These are phyloP conservation scores for Paralichthys olivaceus DNA, from an alignment of 2,113 vertebrate species.

Conservation along the genomic window DNA sequence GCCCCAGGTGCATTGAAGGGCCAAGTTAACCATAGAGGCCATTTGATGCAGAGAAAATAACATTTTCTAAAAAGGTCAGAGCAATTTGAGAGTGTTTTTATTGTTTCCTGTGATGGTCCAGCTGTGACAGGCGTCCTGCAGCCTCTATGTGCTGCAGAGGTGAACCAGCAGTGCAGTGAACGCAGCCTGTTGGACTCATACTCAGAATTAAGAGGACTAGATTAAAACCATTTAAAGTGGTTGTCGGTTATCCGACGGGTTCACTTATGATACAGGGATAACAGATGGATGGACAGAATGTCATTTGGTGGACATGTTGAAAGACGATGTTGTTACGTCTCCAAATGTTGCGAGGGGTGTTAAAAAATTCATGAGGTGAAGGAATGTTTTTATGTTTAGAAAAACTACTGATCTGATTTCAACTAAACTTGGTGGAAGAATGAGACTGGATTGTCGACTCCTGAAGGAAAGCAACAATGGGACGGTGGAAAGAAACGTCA, in stretches of 20 bases:
- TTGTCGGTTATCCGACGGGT: not conserved
- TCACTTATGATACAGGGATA: not conserved
- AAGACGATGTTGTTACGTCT: not conserved
- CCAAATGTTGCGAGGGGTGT: not conserved
- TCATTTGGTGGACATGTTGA: not conserved
- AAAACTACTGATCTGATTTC: too few relatives aligned
- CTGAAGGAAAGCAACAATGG: too few relatives aligned
- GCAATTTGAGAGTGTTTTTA: conserved; percentile 76
- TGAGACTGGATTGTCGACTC: too few relatives aligned
- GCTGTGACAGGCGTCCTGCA: conserved; percentile 30
- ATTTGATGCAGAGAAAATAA: conserved; percentile 69
- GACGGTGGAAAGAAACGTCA: too few relatives aligned
- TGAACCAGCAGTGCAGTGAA: conserved; percentile 2
- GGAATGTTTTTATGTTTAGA: too few relatives aligned
- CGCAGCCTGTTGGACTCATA: not conserved
- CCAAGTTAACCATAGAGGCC: conserved; percentile 53
- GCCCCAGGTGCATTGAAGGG: conserved; percentile 68
- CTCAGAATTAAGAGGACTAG: not conserved
- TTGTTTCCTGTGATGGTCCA: conserved; percentile 66
- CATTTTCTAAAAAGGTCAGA: conserved; percentile 77
- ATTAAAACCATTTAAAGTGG: conserved; percentile 6
- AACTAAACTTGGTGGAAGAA: too few relatives aligned
- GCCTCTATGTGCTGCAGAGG: conserved; percentile 45
- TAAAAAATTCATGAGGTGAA: not conserved
- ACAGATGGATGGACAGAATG: not conserved